Percentiles rank a stretch among this genome's conserved stretches.
Conservation (phyloP, 1,140 invertebrate genomes). For the Caenorhabditis briggsae region DNA sequence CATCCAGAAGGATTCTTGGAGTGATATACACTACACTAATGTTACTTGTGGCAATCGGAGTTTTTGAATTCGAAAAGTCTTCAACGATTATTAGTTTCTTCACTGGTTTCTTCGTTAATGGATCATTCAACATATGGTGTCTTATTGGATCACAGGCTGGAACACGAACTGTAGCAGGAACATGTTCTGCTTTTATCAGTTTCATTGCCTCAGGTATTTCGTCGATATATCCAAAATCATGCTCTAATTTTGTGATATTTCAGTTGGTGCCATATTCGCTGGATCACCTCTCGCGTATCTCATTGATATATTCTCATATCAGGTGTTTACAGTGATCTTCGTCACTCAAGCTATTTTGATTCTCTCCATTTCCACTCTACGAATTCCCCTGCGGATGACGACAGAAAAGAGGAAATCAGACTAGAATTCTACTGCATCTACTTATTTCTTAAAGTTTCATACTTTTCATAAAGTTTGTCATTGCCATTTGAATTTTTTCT, state of each 20-base stretch:
- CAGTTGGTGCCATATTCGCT: conserved; percentile 62
- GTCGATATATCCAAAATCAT: neutral
- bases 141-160: conserved; percentile 40
- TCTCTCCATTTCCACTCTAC: conserved; percentile 17
- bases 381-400: conserved; percentile 29
- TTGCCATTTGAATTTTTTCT: too few species aligned
- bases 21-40: neutral
- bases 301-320: conserved; percentile 33
- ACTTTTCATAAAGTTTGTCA: too few species aligned
- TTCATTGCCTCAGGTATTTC: conserved; percentile 50
- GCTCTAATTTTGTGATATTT: conserved; percentile 17
- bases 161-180: conserved; percentile 28
- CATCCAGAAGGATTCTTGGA: conserved; percentile 16
- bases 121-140: conserved; percentile 52
- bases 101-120: conserved; percentile 41
- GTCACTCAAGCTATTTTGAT: conserved; percentile 25
- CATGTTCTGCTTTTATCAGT: conserved; percentile 49
- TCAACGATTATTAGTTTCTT: conserved; percentile 12
- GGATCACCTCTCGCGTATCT: conserved; percentile 57
- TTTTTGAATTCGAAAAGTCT: conserved; percentile 17
- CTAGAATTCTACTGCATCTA: neutral
- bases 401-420: conserved; percentile 11
- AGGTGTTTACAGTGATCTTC: conserved; percentile 48
- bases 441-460: neutral
- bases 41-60: conserved; percentile 1